A percentile compares a stretch with the other conserved stretches of the same genome.
Evolutionary conservation across 2,888 invertebrate genomes (phyloP).

Genomic region (Rhingia campestris): DNA sequence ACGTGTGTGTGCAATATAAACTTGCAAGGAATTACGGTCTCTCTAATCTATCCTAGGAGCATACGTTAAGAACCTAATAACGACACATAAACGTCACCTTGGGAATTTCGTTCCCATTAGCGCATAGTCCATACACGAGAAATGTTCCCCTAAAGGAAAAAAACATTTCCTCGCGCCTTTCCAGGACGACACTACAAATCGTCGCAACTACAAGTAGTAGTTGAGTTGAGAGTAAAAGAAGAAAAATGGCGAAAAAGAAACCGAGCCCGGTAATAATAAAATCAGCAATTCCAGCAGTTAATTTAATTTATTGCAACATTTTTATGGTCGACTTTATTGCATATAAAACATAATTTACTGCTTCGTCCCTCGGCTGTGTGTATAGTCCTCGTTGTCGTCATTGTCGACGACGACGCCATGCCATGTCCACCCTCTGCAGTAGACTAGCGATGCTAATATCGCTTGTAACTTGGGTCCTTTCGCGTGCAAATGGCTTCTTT

Average conservation of each 20-base stretch:
- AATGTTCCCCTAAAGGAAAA: constrained; percentile 10
- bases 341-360: constrained; percentile 83
- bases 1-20: background rate
- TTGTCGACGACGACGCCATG: constrained; percentile 16
- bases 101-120: constrained; percentile 1
- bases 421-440: constrained; percentile 64
- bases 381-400: constrained; percentile 14
- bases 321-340: constrained; percentile 83
- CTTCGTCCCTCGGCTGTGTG: constrained; percentile 76
- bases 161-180: background rate
- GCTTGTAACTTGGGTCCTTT: constrained; percentile 55
- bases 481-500: constrained; percentile 51
- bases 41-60: background rate
- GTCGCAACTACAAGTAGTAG: constrained; percentile 37
- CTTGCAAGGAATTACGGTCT: background rate
- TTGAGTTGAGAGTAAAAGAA: constrained; percentile 52
- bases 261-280: constrained; percentile 78
- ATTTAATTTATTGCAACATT: constrained; percentile 83
- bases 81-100: constrained; percentile 1
- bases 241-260: constrained; percentile 53
- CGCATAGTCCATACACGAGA: constrained; percentile 8
- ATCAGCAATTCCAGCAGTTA: constrained; percentile 83
- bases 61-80: constrained; percentile 4
- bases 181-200: background rate
- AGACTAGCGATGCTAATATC: constrained; percentile 52